Evolutionary conservation across 2,113 vertebrate genomes (phyloP).

Genomic region (Alosa alosa): DNA sequence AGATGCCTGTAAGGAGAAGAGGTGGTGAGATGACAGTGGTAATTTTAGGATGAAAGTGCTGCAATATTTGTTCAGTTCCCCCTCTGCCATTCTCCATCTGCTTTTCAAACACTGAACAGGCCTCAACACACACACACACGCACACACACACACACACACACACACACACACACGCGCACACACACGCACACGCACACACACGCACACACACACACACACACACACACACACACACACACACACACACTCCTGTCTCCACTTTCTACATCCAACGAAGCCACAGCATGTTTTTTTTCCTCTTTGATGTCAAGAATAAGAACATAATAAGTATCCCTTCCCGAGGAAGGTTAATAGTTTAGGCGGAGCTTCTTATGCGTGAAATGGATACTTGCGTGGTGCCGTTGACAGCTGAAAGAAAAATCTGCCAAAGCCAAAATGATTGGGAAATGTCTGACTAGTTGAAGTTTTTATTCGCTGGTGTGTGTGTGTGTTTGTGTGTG

Average conservation of each 20-base stretch:
- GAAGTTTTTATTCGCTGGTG: not conserved
- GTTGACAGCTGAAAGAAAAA: not conserved
- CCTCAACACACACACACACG: constrained; percentile 12
- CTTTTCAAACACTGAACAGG: constrained; percentile 32
- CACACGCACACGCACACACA: not conserved
- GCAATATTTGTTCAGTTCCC: constrained; percentile 2
- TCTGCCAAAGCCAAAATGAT: not conserved
- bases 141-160: not conserved
- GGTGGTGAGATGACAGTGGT: constrained; percentile 34
- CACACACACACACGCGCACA: constrained; percentile 2
- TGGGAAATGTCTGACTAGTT: not conserved
- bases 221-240: not conserved
- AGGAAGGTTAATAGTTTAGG: not conserved
- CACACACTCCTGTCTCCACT: not conserved
- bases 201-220: not conserved
- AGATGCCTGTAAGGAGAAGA: constrained; percentile 33
- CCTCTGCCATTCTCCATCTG: constrained; percentile 40
- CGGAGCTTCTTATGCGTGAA: not conserved
- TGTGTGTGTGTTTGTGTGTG: not conserved
- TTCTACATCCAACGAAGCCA: not conserved
- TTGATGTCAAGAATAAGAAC: not conserved
- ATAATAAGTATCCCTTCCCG: not conserved
- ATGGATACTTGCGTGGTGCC: not conserved
- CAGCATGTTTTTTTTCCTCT: not conserved
- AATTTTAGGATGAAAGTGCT: constrained; percentile 41